phyloP scores from a whole-genome alignment of 2,888 invertebrate species.

The Cotesia congregata region DNA sequence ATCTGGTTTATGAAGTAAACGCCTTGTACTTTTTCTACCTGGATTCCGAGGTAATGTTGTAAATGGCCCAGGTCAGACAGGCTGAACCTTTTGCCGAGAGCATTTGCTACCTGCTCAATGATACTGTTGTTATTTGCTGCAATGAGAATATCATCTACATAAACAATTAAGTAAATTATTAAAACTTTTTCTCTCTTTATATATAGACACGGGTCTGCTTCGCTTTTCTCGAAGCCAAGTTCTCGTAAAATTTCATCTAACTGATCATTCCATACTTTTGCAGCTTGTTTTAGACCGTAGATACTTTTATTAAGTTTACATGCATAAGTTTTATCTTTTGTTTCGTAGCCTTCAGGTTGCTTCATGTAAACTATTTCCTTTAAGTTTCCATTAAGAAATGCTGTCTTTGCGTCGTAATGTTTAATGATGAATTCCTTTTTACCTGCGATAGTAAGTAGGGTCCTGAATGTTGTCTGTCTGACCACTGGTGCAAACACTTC shows the following conservation, averaged over 20 bases:
- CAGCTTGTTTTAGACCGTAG: conserved; percentile 44
- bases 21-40: too few species aligned
- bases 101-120: too few species aligned
- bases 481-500: conserved; percentile 54
- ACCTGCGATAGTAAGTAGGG: background rate
- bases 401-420: conserved; percentile 18
- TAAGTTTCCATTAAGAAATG: background rate
- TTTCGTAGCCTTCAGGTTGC: background rate
- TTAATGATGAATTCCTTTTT: background rate
- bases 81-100: too few species aligned
- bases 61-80: too few species aligned
- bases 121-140: background rate
- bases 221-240: conserved; percentile 43
- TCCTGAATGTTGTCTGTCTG: conserved; percentile 49
- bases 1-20: too few species aligned
- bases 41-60: too few species aligned
- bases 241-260: conserved; percentile 43
- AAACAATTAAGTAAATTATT: conserved; percentile 33
- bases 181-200: conserved; percentile 3
- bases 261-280: conserved; percentile 52
- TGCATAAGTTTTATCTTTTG: background rate
- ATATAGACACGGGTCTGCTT: conserved; percentile 52
- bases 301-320: conserved; percentile 37
- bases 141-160: conserved; percentile 43
- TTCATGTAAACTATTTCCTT: background rate